These are phyloP conservation scores for Craniophora ligustri DNA, from an alignment of 2,888 invertebrate genomes.

Conservation along the genomic window DNA sequence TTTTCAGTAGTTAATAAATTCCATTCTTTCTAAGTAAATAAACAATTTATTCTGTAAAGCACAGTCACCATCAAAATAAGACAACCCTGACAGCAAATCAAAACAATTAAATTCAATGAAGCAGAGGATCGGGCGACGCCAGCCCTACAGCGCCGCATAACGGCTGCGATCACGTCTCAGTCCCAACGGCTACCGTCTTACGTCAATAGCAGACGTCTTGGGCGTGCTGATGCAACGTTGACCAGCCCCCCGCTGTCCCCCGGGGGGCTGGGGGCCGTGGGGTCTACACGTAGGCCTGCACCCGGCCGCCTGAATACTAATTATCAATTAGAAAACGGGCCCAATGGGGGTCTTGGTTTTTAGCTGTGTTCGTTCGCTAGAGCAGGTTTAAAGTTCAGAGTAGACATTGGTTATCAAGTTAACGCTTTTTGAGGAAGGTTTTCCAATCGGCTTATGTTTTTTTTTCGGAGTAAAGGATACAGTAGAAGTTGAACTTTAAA, in stretches of 20 bases:
- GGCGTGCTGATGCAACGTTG: slow-evolving; percentile 70
- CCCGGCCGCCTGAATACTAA: slow-evolving; percentile 80
- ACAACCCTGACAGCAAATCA: slow-evolving; percentile 24
- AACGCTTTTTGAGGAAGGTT: not conserved
- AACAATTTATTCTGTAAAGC: too few relatives aligned
- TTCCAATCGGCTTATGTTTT: too few relatives aligned
- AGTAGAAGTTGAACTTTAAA: too few relatives aligned
- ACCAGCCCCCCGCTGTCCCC: slow-evolving; percentile 55
- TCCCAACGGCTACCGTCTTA: slow-evolving; percentile 71
- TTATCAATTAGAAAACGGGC: slow-evolving; percentile 76
- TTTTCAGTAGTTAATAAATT: too few relatives aligned
- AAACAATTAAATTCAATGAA: slow-evolving; percentile 47
- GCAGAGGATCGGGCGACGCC: slow-evolving; percentile 18
- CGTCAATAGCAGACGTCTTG: slow-evolving; percentile 76
- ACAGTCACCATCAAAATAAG: slow-evolving; percentile 8
- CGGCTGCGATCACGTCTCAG: slow-evolving; percentile 66
- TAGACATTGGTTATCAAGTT: not conserved
- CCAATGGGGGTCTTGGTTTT: slow-evolving; percentile 28
- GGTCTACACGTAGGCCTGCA: slow-evolving; percentile 79
- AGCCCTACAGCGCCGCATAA: slow-evolving; percentile 21
- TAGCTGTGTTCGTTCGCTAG: slow-evolving; percentile 14
- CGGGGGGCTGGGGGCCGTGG: slow-evolving; percentile 50
- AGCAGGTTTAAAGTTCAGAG: slow-evolving; percentile 16
- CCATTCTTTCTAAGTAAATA: too few relatives aligned
- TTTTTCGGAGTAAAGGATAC: too few relatives aligned